Conservation (phyloP, 2,888 invertebrate species). For the Yponomeuta evonymella region DNA sequence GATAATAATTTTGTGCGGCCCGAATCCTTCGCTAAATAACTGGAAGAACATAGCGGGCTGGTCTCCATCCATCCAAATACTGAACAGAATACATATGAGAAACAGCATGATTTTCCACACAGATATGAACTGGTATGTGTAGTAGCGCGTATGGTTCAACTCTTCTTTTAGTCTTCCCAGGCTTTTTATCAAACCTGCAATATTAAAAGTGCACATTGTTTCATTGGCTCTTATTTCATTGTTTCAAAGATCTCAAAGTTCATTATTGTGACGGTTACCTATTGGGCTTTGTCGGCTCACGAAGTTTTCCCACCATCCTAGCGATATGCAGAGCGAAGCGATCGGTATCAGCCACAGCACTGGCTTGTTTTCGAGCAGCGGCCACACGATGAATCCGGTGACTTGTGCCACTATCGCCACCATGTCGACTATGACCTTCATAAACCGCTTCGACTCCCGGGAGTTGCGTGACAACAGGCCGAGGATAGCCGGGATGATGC, state of each 20-base stretch:
- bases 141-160: conserved; percentile 87
- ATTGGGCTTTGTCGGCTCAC: conserved; percentile 91
- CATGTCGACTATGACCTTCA: conserved; percentile 89
- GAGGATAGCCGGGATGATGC: conserved; percentile 88
- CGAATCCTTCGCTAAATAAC: conserved; percentile 84
- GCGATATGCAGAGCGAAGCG: conserved; percentile 88
- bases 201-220: conserved; percentile 17
- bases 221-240: background rate
- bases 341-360: conserved; percentile 91
- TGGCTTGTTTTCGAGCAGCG: conserved; percentile 85
- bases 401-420: conserved; percentile 91
- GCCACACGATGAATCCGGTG: conserved; percentile 94
- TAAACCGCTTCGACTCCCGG: conserved; percentile 85
- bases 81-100: conserved; percentile 83
- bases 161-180: conserved; percentile 88
- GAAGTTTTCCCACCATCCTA: conserved; percentile 99
- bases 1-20: conserved; percentile 86
- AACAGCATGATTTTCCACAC: conserved; percentile 93
- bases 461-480: conserved; percentile 88
- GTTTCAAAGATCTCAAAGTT: background rate
- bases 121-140: conserved; percentile 92
- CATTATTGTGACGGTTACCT: conserved; percentile 51
- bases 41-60: conserved; percentile 86
- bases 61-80: conserved; percentile 84
- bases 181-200: conserved; percentile 80